Percentiles rank a stretch among this genome's conserved stretches.
Evolutionary conservation across 2,797 vertebrate genomes (phyloP).

Genomic region (Chelon auratus): DNA sequence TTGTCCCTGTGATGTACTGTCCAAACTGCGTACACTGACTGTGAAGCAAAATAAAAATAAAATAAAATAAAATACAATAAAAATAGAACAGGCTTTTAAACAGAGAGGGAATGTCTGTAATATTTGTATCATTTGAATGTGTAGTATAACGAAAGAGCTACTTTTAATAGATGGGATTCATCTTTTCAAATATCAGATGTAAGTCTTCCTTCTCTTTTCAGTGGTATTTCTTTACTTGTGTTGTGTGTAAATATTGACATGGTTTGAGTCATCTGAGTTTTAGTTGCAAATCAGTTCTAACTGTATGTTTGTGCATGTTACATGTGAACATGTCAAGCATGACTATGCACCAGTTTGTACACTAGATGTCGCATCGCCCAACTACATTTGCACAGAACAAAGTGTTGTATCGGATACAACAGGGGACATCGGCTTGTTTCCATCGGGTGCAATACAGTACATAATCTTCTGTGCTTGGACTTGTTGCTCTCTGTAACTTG

Average conservation of each 20-base stretch:
- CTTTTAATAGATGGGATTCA: conserved; percentile 67
- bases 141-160: conserved; percentile 61
- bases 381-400: conserved; percentile 73
- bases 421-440: conserved; percentile 56
- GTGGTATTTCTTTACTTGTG: conserved; percentile 71
- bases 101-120: conserved; percentile 65
- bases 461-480: conserved; percentile 67
- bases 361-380: conserved; percentile 69
- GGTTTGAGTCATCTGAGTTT: conserved; percentile 54
- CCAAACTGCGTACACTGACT: conserved; percentile 59
- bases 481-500: conserved; percentile 73
- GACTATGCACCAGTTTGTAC: conserved; percentile 84
- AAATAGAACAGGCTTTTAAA: conserved; percentile 31
- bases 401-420: conserved; percentile 62
- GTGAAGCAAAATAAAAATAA: conserved; percentile 66
- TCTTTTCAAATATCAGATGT: conserved; percentile 69
- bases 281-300: conserved; percentile 64
- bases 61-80: conserved; percentile 49
- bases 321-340: conserved; percentile 81
- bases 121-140: conserved; percentile 76
- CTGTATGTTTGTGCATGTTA: conserved; percentile 86
- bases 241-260: conserved; percentile 72
- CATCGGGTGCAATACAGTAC: conserved; percentile 66
- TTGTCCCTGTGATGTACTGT: conserved; percentile 75
- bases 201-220: conserved; percentile 77